Conservation (phyloP, 2,113 vertebrate species). For the Columbina picui region DNA sequence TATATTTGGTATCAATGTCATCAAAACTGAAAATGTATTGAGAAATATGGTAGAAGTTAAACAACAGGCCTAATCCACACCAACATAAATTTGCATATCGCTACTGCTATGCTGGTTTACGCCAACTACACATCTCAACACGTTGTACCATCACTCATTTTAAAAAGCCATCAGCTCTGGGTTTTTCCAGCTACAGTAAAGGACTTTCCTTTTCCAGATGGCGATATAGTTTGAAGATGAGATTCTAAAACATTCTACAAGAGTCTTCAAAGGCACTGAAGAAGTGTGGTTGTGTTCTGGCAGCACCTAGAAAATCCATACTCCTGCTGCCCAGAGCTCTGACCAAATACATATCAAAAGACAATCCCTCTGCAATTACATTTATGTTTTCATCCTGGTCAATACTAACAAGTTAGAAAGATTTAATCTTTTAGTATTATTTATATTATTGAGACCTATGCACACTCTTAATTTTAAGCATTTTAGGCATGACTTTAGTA, state of each 20-base stretch:
- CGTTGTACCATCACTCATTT: background rate
- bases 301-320: background rate
- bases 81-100: accelerated
- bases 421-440: background rate
- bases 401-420: background rate
- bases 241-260: background rate
- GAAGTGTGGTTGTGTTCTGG: background rate
- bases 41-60: background rate
- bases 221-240: background rate
- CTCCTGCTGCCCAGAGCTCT: background rate
- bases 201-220: background rate
- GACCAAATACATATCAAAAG: background rate
- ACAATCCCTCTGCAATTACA: background rate
- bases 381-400: background rate
- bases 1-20: background rate
- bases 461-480: background rate
- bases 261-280: background rate
- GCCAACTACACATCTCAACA: background rate
- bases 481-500: background rate
- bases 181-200: background rate
- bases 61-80: background rate
- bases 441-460: background rate
- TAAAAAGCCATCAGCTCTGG: background rate
- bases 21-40: background rate
- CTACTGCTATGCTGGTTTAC: background rate